Base-by-base conservation (phyloP, 1,140 invertebrate species). In the Drosophila suzukii region DNA sequence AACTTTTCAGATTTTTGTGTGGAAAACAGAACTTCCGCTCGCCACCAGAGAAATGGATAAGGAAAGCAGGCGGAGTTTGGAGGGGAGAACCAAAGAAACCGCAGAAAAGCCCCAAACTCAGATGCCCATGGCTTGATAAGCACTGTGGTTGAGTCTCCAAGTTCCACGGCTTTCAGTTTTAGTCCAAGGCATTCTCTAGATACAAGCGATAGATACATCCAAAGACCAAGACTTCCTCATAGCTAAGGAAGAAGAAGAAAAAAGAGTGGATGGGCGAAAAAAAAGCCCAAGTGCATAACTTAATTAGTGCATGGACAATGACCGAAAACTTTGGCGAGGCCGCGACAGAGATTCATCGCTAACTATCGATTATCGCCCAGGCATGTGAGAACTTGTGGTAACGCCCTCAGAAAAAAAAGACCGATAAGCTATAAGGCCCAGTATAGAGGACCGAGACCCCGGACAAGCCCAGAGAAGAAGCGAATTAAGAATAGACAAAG, bases 401-500 rank as follows among this genome's bases (percentile, higher is more conserved):
- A 67, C 59, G 63, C 58, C 59, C 59, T 43, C 30, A 3, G 12
- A 27, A 36, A n/a, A 24, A 20, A n/a, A 30, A 13, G 43, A 54
- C 24, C 11, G 4, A 13, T 3, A 17, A 27, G 27, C 1, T 3
- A 13, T 1, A 47, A 44, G 43, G n/a, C 27, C 43, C 32, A 5
- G 1, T 10, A 10, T 36, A 36, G 12, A 30, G 24, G 11, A 30
- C 1, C 47, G 15, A 27, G n/a, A 17, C n/a, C 1, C 39, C 2
- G 38, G 62, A 47, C 62, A 66, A 62, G 62, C 62, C 62, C 62
- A 62, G 43, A 34, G 24, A 77, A 79, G 67, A 77, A 46, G 75
- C 63, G 82, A 63, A 75, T 81, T 81, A 75, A 78, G 70, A 81
- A 86, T 75, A 86, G 78, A 78, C 70, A 85, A 78, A 81, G 75